Conservation (phyloP, 1,140 invertebrate species). For the Vanessa tameamea region DNA sequence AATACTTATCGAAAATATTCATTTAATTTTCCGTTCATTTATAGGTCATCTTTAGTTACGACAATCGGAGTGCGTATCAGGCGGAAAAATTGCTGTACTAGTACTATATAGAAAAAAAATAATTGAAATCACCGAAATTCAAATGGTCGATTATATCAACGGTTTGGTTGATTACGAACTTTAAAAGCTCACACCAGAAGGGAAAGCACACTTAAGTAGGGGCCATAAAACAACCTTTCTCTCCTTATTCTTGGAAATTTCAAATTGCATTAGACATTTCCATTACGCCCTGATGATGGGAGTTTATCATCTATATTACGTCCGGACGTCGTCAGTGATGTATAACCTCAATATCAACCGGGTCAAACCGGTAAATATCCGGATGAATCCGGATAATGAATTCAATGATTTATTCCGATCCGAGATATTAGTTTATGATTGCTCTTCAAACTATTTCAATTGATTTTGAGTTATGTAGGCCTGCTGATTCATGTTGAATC, state of each 20-base stretch:
- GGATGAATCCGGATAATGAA: constrained; percentile 13
- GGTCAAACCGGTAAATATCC: constrained; percentile 8
- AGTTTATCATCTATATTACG: constrained; percentile 23
- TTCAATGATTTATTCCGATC: constrained; percentile 2
- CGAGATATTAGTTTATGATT: constrained; percentile 2
- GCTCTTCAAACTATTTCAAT: not conserved
- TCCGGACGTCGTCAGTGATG: constrained; percentile 11
- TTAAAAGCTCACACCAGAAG: no score
- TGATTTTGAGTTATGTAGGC: not conserved
- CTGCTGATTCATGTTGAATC: not conserved
- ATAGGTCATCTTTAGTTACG: no score
- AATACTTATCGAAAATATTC: no score
- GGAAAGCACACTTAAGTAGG: no score
- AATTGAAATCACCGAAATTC: no score
- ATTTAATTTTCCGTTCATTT: no score
- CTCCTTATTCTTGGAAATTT: not conserved
- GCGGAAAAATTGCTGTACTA: no score
- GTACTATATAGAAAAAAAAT: no score
- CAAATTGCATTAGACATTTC: constrained; percentile 13
- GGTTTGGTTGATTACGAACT: no score
- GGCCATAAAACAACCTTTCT: not conserved
- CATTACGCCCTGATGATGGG: constrained; percentile 8
- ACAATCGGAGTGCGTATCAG: no score
- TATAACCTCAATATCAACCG: constrained; percentile 11
- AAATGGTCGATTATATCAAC: no score